Evolutionary conservation across 2,797 vertebrate genomes (phyloP), one percentile per base, ranked within the genome.

Genomic region (Coilia nasus): DNA sequence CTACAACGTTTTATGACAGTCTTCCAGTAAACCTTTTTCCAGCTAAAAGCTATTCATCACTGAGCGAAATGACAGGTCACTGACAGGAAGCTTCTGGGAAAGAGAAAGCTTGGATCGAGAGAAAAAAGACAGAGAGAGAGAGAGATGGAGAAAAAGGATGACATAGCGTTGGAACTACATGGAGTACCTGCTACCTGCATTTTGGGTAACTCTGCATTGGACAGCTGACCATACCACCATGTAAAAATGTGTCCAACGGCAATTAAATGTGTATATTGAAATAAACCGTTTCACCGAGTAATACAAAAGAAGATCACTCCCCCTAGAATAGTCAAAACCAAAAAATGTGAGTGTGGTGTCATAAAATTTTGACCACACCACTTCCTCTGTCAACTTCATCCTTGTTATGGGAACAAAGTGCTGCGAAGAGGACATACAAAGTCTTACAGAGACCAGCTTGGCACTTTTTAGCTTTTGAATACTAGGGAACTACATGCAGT

Each of bases 11-110:
- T 78, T 78, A 78, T 78, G 31, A 78, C 31, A 44, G 31, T 41
- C 71, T 78, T 44, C 35, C 15, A 78, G 35, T 78, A 78, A 9
- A 41, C 71, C 71, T 78, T 78, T 78, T 44, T 78, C 31, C 31
- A 7, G 71, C 71, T 78, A 78, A 78, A 78, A 78, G 71, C 35
- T 83, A 87, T 46, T 87, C 80, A 56, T 83, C 87, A 82, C 54
- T 85, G 83, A 85, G 17, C 64, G 78, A 7, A 78, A 41, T 78
- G 71, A 44, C 71, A 78, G 71, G 71, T 14, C 71, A 21, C 71
- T 41, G 31, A 19, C 35, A 17, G 71, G 19, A 5, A 78, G 2
- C 15, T 84, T 64, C 75, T 23, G 17, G 71, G 23, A 64, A 78
- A 78, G 19, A 44, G 67, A 35, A 31, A 35, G 31, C 9, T 54